Evolutionary conservation across 2,113 vertebrate species (phyloP).

Genomic region (Podarcis muralis): DNA sequence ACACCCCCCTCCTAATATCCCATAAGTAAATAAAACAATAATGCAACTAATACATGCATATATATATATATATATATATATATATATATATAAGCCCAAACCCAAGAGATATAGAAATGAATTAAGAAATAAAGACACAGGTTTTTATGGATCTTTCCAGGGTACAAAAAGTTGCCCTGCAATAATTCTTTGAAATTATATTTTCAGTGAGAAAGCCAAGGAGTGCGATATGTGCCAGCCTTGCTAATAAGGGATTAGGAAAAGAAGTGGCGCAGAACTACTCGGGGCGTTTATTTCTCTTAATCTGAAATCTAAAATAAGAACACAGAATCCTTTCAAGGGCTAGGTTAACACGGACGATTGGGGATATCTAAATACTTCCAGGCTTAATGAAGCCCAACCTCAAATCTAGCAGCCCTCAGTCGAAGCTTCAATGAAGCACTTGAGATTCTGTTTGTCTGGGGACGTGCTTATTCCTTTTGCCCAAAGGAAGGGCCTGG

Average conservation of each 20-base stretch:
- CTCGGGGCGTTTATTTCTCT: slow-evolving; percentile 36
- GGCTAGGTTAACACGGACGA: slow-evolving; percentile 52
- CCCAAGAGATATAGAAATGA: background rate
- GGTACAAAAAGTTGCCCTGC: background rate
- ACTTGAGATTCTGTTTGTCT: slow-evolving; percentile 12
- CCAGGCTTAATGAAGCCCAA: slow-evolving; percentile 32
- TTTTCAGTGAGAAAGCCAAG: slow-evolving; percentile 1
- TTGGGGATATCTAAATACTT: background rate
- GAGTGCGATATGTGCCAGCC: background rate
- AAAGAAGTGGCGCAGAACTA: slow-evolving; percentile 12
- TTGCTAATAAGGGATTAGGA: background rate
- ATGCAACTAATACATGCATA: background rate
- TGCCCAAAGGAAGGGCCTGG: rapidly evolving
- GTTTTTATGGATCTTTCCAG: background rate
- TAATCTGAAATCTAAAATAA: slow-evolving; percentile 67
- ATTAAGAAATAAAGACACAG: background rate
- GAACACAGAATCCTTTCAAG: slow-evolving; percentile 35
- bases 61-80: too few species aligned
- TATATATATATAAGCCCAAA: background rate
- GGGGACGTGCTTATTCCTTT: background rate
- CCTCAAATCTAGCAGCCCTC: background rate
- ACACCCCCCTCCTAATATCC: background rate
- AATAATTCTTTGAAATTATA: background rate
- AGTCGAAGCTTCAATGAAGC: background rate
- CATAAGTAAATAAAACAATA: background rate